phyloP scores from a whole-genome alignment of 2,113 vertebrate species.

The Dipodomys spectabilis region DNA sequence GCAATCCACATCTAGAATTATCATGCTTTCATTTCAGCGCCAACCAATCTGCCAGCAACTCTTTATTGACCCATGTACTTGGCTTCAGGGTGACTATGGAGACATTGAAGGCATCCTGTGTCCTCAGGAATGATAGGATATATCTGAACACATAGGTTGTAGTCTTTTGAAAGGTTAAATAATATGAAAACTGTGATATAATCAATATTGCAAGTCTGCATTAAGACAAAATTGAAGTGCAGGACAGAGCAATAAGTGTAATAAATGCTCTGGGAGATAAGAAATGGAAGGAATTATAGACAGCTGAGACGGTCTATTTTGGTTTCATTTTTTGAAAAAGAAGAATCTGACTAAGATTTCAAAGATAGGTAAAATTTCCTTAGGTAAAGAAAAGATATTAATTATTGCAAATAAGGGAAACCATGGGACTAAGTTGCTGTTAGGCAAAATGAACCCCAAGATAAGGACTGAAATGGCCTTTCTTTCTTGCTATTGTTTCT shows the following conservation, averaged over 20 bases:
- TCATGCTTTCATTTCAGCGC: constrained; percentile 54
- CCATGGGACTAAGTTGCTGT: too few species aligned
- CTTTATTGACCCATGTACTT: not conserved
- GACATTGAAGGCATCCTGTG: not conserved
- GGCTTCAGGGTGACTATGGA: constrained; percentile 2
- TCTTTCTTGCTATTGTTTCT: too few species aligned
- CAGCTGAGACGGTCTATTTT: constrained; percentile 26
- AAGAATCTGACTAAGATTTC: constrained; percentile 27
- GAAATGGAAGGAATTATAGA: constrained; percentile 35
- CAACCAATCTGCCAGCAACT: constrained; percentile 32
- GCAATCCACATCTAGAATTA: constrained; percentile 53
- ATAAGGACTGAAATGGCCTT: too few species aligned
- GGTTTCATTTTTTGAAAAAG: constrained; percentile 28
- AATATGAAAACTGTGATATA: constrained; percentile 64
- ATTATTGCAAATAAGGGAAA: too few species aligned
- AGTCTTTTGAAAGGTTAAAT: constrained; percentile 72
- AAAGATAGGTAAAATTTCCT: not conserved
- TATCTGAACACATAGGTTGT: constrained; percentile 60
- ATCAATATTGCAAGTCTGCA: constrained; percentile 69
- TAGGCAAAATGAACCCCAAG: too few species aligned
- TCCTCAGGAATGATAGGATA: constrained; percentile 40
- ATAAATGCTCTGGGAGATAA: constrained; percentile 62
- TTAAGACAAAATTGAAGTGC: constrained; percentile 74
- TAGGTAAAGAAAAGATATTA: constrained; percentile 5
- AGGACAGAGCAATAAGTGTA: constrained; percentile 68